Conservation (phyloP, 2,888 invertebrate species). For the Chirona hameri region DNA sequence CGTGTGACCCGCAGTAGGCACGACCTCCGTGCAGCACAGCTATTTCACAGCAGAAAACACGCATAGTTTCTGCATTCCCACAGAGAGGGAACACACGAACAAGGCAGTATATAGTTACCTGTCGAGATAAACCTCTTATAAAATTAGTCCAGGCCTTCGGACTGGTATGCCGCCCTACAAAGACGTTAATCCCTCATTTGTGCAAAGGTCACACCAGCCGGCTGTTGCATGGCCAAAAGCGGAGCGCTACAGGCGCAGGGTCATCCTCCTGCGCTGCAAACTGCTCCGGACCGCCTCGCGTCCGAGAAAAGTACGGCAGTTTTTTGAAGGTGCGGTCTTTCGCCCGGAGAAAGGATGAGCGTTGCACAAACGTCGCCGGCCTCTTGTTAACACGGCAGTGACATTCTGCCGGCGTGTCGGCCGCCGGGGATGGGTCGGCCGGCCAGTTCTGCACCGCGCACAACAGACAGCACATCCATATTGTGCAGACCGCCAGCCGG, state of each 20-base stretch:
- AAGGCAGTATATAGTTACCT: background rate
- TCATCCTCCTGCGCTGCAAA: background rate
- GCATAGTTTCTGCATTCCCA: background rate
- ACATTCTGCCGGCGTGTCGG: background rate
- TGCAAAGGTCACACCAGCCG: background rate
- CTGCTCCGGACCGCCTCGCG: background rate
- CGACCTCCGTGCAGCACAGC: too few species aligned
- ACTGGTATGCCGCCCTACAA: background rate
- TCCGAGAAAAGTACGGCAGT: background rate
- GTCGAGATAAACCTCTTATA: background rate
- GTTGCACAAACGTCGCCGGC: background rate
- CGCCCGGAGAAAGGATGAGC: background rate
- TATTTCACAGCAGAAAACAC: too few species aligned
- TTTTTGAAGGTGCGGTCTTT: background rate
- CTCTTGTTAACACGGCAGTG: background rate
- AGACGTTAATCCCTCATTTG: background rate
- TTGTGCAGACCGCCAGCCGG: background rate
- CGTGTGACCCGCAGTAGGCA: too few species aligned
- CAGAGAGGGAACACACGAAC: background rate
- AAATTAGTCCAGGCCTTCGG: background rate
- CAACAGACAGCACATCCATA: background rate
- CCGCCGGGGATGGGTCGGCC: background rate
- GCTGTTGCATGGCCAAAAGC: background rate
- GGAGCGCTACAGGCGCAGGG: background rate
- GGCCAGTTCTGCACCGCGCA: background rate